A percentile compares a stretch with the other conserved stretches of the same genome.
phyloP scores from a whole-genome alignment of 2,888 invertebrate species.

The Halictus quadricinctus region DNA sequence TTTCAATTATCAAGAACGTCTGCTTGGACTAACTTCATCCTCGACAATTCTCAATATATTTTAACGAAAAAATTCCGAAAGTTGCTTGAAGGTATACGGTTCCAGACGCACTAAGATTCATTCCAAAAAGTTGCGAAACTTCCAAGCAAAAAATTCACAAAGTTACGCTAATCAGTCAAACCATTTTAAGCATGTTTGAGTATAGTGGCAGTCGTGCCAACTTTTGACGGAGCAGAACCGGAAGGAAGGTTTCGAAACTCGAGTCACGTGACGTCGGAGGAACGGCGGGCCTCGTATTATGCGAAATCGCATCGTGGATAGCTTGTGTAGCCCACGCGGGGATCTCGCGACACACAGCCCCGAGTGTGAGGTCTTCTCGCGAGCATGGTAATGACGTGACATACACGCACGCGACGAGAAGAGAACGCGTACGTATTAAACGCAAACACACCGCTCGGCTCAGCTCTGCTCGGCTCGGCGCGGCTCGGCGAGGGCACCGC shows the following conservation, averaged over 20 bases:
- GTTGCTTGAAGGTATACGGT: too few relatives aligned
- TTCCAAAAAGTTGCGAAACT: too few relatives aligned
- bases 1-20: too few relatives aligned
- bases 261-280: constrained; percentile 43
- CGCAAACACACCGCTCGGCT: constrained; percentile 33
- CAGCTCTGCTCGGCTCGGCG: background rate
- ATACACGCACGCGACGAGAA: constrained; percentile 62
- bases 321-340: constrained; percentile 69
- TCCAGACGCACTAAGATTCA: too few relatives aligned
- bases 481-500: constrained; percentile 54
- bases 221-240: constrained; percentile 27
- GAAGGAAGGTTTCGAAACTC: constrained; percentile 63
- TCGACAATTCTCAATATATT: too few relatives aligned
- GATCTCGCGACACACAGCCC: constrained; percentile 46
- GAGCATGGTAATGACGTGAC: constrained; percentile 70
- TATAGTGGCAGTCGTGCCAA: background rate
- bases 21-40: too few relatives aligned
- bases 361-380: constrained; percentile 58
- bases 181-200: background rate
- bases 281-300: constrained; percentile 55
- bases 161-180: too few relatives aligned
- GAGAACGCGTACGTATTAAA: constrained; percentile 60
- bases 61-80: background rate
- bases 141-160: too few relatives aligned
- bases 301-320: constrained; percentile 70